Base-by-base conservation (phyloP, 2,113 vertebrate genomes). In the Falcunculus frontatus region DNA sequence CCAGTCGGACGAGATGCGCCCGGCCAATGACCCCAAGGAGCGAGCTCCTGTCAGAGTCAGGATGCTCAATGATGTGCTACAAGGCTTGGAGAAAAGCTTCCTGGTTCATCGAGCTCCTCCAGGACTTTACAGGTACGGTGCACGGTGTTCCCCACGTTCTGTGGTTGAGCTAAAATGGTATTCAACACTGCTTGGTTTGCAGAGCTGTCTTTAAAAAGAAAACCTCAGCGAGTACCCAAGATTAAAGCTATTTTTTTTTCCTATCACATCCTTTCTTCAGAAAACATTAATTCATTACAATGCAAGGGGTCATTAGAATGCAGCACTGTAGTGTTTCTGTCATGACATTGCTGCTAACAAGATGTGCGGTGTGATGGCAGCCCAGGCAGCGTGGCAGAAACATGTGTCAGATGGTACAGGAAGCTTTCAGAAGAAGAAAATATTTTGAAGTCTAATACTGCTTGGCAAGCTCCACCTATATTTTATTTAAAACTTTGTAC, bases 1-100 rank as follows among this genome's bases (percentile, higher is more conserved):
- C 94, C 99, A 99, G 68, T 99, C 99, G 3, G 98, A 99, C 88
- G 98, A 98, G 59, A 99, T 99, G 99, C 98, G 99, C 23, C 99
- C 99, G 16, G 99, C 99, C 27, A 99, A 99, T 4, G 99, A 99
- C 90, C 99, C 99, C 6, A 98, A 98, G 79, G 99, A 99, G 92
- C 94, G 98, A 41, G 98, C 97, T 27, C 98, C 98, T 20, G 30
- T 97, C 82, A 98, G 99, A 21, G 97, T 99, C 25, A 98, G 99
- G 52, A 99, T 99, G 99, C 98, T 99, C 88, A 99, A 99, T 37
- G 99, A 99, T 41, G 98, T 99, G 50, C 98, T 99, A 1, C 98
- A 98, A 33, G 98, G 98, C 95, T 95, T 99, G 90, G 99, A 99
- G 96, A 99, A 98, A 97, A 99, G 96, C 97, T 99, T 99, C 85